Evolutionary conservation across 2,113 vertebrate genomes (phyloP).

Genomic region (Rafetus swinhoei): DNA sequence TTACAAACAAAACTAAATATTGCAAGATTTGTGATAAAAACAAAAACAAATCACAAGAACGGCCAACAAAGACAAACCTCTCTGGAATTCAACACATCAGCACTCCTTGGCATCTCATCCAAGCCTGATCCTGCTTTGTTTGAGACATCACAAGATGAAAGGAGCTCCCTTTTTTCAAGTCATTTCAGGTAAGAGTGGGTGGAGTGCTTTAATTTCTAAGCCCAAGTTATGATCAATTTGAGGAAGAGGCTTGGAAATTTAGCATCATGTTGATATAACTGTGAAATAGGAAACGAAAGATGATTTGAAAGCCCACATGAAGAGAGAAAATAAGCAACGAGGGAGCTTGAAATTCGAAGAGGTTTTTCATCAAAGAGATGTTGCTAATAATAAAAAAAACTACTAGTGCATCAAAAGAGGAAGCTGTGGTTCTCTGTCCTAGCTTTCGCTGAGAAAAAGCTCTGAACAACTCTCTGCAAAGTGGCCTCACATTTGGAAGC

Average conservation of each 20-base stretch:
- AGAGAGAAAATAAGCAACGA: constrained; percentile 27
- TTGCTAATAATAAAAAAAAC: constrained; percentile 4
- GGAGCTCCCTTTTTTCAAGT: background rate
- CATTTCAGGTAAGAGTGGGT: background rate
- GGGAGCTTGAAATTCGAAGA: background rate
- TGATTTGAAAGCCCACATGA: constrained; percentile 61
- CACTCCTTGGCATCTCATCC: background rate
- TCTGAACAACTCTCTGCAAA: background rate
- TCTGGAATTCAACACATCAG: fast-evolving
- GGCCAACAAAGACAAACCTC: background rate
- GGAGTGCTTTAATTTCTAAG: too few species aligned
- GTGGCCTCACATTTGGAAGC: background rate
- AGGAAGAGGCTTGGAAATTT: constrained; percentile 8
- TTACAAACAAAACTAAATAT: background rate
- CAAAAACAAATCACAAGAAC: background rate
- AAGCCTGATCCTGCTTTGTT: background rate
- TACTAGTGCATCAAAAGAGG: background rate
- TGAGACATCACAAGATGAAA: background rate
- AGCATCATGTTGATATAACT: background rate
- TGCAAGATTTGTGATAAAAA: background rate
- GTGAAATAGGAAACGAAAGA: constrained; percentile 35
- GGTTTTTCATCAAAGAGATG: background rate
- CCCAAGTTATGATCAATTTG: background rate
- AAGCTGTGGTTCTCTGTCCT: background rate
- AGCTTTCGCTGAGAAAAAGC: background rate